A percentile compares a stretch with the other conserved stretches of the same genome.
phyloP scores from a whole-genome alignment of 2,113 vertebrate species.

The Gadus macrocephalus region DNA sequence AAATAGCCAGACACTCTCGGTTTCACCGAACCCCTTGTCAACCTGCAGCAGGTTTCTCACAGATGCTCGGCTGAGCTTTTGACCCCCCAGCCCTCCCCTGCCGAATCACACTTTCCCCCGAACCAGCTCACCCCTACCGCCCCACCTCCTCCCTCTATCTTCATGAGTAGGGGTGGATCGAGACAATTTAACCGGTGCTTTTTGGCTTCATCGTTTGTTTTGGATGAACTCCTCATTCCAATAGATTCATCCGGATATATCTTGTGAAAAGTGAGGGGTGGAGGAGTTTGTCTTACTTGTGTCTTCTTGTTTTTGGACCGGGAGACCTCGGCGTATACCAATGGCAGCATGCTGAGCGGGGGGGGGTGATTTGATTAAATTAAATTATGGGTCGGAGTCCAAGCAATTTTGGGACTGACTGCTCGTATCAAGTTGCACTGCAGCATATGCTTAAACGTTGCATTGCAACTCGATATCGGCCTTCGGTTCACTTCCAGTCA shows the following conservation, averaged over 20 bases:
- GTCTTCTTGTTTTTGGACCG: background rate
- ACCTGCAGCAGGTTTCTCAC: constrained; percentile 43
- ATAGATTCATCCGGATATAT: background rate
- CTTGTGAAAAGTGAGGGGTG: background rate
- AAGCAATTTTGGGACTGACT: constrained; percentile 38
- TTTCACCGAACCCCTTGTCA: constrained; percentile 27
- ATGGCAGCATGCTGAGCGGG: constrained; percentile 10
- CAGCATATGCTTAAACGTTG: constrained; percentile 64
- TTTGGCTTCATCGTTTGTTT: background rate
- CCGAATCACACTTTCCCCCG: background rate
- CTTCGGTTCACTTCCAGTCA: background rate
- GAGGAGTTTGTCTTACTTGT: background rate
- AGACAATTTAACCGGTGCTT: background rate
- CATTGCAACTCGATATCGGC: constrained; percentile 52
- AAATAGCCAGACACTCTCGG: constrained; percentile 36
- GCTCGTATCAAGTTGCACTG: constrained; percentile 52
- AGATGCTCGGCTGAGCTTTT: constrained; percentile 36
- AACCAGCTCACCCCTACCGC: background rate
- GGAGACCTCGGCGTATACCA: too few relatives aligned
- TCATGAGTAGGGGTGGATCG: background rate
- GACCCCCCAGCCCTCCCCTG: constrained; percentile 12
- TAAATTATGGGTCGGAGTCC: constrained; percentile 28
- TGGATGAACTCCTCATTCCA: background rate
- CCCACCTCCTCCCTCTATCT: background rate
- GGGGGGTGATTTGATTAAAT: constrained; percentile 59